These are phyloP conservation scores for Macquaria australasica DNA, from an alignment of 2,113 vertebrate species.

Conservation along the genomic window DNA sequence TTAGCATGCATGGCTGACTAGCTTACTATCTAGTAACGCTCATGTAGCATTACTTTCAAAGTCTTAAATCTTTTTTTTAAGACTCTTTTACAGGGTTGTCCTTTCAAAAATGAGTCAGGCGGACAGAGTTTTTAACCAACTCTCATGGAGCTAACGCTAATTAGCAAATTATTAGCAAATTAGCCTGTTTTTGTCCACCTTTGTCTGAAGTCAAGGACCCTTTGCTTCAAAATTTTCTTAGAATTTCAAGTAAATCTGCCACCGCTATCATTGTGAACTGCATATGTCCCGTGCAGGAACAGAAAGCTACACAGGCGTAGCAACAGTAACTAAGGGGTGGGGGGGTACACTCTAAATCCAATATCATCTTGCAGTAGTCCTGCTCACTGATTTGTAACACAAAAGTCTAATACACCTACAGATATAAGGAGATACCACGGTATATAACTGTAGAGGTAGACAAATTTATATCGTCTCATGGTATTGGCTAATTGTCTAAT, in stretches of 20 bases:
- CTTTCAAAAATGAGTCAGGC: neutral
- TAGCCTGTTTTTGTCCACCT: no score
- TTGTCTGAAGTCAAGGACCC: no score
- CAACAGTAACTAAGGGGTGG: neutral
- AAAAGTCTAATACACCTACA: neutral
- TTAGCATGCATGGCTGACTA: no score
- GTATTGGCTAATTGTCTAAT: neutral
- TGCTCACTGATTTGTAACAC: slow-evolving; percentile 1
- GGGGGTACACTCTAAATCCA: neutral
- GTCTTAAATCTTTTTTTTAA: neutral
- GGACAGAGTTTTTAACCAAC: neutral
- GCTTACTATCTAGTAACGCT: neutral
- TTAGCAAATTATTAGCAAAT: neutral
- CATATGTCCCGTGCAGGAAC: neutral
- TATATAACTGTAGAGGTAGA: no score
- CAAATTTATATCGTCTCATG: neutral
- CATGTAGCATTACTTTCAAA: neutral
- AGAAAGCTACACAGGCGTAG: neutral
- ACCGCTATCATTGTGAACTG: neutral
- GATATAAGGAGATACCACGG: neutral
- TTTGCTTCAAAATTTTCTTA: neutral
- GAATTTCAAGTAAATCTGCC: neutral
- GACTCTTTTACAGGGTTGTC: neutral
- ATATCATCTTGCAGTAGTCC: neutral
- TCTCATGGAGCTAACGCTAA: neutral